A percentile compares a stretch with the other conserved stretches of the same genome.
Conservation (phyloP, 2,113 vertebrate species). For the Butorides virescens region DNA sequence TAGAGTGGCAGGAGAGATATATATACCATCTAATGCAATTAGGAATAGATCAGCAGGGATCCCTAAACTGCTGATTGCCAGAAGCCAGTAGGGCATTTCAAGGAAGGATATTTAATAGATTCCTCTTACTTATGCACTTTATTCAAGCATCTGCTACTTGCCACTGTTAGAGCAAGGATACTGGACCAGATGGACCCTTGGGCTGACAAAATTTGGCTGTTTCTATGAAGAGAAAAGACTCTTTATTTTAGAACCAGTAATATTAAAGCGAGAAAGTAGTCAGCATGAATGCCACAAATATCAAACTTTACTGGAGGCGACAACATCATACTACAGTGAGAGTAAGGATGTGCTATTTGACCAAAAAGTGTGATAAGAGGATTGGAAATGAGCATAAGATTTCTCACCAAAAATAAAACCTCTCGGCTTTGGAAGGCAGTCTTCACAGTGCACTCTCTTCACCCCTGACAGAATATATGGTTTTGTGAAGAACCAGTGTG, state of each 20-base stretch:
- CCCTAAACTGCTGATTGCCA: neutral
- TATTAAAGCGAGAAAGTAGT: neutral
- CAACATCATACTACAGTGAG: neutral
- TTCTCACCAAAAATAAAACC: neutral
- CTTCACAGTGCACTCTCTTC: neutral
- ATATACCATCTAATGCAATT: neutral
- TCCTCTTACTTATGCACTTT: neutral
- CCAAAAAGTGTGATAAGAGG: neutral
- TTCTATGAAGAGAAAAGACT: neutral
- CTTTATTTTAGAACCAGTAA: neutral
- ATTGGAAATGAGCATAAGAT: neutral
- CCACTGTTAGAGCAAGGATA: neutral
- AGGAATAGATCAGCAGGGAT: neutral
- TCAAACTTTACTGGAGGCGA: neutral
- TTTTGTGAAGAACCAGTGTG: neutral
- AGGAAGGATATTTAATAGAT: neutral
- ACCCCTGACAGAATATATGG: neutral
- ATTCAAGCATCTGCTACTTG: neutral
- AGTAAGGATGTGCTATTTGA: neutral
- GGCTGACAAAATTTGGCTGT: neutral
- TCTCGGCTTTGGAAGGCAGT: neutral
- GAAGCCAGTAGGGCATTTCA: neutral
- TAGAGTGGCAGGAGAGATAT: neutral
- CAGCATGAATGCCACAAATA: neutral
- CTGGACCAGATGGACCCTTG: neutral